Conservation (phyloP, 30 jellyfish, hydroid and myxozoan species). For the Hydractinia echinata region DNA sequence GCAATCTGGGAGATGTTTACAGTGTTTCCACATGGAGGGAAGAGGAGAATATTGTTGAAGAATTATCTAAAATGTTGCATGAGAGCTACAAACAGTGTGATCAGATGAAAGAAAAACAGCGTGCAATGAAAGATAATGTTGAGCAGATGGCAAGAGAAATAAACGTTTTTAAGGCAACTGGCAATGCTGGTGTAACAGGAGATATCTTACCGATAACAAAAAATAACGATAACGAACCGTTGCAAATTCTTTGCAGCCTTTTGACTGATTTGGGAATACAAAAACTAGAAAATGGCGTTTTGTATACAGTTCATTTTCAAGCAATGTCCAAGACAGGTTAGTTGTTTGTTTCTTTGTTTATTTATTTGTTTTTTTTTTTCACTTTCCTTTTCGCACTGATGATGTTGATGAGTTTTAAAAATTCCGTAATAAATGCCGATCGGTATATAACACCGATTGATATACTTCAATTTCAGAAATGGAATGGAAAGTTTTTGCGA, state of each 20-base stretch:
- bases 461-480: too few species aligned
- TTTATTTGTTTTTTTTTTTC: not conserved
- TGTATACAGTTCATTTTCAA: conserved; percentile 7
- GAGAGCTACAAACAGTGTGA: not conserved
- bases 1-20: not conserved
- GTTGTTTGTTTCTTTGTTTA: not conserved
- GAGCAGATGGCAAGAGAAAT: not conserved
- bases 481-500: too few species aligned
- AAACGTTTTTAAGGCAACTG: not conserved
- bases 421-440: too few species aligned
- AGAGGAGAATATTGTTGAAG: conserved; percentile 23
- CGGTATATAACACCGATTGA: too few species aligned
- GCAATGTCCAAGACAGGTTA: not conserved
- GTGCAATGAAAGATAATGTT: not conserved
- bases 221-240: not conserved
- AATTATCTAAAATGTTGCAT: conserved; percentile 4
- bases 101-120: conserved; percentile 2
- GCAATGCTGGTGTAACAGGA: not conserved
- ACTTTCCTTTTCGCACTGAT: not conserved
- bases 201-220: not conserved
- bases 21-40: not conserved
- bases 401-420: not conserved
- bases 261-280: conserved; percentile 1
- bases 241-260: not conserved
- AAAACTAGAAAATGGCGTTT: not conserved